A percentile compares a stretch with the other conserved stretches of the same genome.
These are phyloP conservation scores for Pollicipes pollicipes DNA, from an alignment of 1,140 invertebrate genomes.

Conservation along the genomic window DNA sequence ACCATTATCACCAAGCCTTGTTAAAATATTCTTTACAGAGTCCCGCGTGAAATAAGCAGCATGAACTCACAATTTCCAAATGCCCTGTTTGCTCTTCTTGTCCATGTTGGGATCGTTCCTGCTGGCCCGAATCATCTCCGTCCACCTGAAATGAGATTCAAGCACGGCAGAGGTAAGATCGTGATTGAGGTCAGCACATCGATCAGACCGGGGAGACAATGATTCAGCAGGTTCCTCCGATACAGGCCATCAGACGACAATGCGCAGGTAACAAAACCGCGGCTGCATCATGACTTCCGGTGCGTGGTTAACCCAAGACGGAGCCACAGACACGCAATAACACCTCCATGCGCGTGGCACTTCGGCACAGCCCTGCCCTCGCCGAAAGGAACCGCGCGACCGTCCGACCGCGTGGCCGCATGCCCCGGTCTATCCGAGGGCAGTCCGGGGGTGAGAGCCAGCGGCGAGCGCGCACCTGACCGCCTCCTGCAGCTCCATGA, in stretches of 20 bases:
- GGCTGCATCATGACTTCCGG: neutral
- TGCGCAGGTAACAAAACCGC: too few relatives aligned
- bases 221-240: too few relatives aligned
- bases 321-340: neutral
- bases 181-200: too few relatives aligned
- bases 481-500: slow-evolving; percentile 97
- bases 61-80: slow-evolving; percentile 77
- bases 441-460: too few relatives aligned
- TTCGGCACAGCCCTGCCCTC: neutral
- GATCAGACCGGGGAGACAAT: too few relatives aligned
- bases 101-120: slow-evolving; percentile 55
- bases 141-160: slow-evolving; percentile 44
- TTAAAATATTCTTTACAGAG: neutral
- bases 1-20: slow-evolving; percentile 4
- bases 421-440: too few relatives aligned
- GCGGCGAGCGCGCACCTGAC: too few relatives aligned
- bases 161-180: too few relatives aligned
- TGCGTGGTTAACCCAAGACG: neutral
- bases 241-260: too few relatives aligned
- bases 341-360: neutral
- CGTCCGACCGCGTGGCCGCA: neutral
- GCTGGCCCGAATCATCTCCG: slow-evolving; percentile 85
- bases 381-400: too few relatives aligned
- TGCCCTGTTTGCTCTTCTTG: slow-evolving; percentile 66
- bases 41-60: neutral